phyloP scores from a whole-genome alignment of 2,888 invertebrate genomes.

The Apodemia zela region DNA sequence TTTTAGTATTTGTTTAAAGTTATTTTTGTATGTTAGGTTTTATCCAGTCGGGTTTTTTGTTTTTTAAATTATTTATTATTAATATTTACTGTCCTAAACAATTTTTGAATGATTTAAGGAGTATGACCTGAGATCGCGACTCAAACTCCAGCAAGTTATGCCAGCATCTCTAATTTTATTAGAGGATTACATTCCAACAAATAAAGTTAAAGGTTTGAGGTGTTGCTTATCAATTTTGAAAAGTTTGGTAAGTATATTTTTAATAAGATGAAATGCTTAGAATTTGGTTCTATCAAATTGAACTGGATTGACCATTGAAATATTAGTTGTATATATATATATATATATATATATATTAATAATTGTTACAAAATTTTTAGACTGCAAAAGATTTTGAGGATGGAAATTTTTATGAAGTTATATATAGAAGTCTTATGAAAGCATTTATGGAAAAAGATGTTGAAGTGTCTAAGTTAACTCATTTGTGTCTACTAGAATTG shows the following conservation, averaged over 20 bases:
- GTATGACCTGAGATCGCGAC: conserved; percentile 46
- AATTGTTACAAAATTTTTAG: conserved; percentile 28
- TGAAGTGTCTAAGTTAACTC: conserved; percentile 41
- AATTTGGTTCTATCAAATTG: no score
- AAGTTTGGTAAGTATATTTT: conserved; percentile 49
- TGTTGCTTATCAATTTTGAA: conserved; percentile 50
- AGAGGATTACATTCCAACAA: conserved; percentile 53
- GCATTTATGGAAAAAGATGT: conserved; percentile 34
- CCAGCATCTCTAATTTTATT: conserved; percentile 55
- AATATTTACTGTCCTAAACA: no score
- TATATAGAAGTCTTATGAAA: conserved; percentile 52
- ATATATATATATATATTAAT: no score
- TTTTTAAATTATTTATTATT: no score
- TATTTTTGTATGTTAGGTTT: no score
- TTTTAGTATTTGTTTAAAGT: no score
- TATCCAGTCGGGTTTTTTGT: no score
- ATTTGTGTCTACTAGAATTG: conserved; percentile 46
- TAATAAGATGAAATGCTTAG: no score
- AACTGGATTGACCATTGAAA: no score
- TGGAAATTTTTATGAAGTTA: conserved; percentile 68
- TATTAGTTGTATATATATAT: no score
- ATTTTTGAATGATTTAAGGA: conserved; percentile 42
- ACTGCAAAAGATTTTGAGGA: conserved; percentile 42
- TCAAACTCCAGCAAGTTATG: conserved; percentile 48
- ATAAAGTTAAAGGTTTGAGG: conserved; percentile 56